Evolutionary conservation across 2,888 invertebrate genomes (phyloP), one percentile per base, ranked within the genome.

Genomic region (Psylliodes chrysocephalus): DNA sequence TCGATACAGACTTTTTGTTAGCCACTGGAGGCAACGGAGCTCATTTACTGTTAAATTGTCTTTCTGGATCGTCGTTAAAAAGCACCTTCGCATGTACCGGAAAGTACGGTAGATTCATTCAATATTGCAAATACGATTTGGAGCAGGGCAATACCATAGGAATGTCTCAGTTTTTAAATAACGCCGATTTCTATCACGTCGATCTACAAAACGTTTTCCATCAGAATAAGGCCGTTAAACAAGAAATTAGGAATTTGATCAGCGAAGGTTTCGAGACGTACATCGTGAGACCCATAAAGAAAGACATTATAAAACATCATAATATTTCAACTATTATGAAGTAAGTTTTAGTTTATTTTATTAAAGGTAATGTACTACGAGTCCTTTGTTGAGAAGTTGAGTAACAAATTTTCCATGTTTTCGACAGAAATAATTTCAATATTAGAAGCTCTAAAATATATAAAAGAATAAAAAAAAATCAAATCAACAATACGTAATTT

Each of bases 21-120:
- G 88, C 90, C 72, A 97, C 97, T 0, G 86, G 90, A 14, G 97
- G 98, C 10, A 86, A 85, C 72, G 96, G 97, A 40, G 97, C 97
- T 0, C 93, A 98, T 75, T 85, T 97, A 59, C 92, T 98, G 22
- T 82, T 95, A 8, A 98, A 98, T 81, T 95, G 95, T 0, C 83
- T 98, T 40, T 89, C 96, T 0, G 96, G 95, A 73, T 95, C 95
- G 46, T 94, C 96, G 78, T 85, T 98, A 0, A 87, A 89, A 76
- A 91, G 88, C 0, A 88, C 90, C 0, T 80, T 89, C 0, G 83
- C 88, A 1, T 90, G 90, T 69, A 78, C 90, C 14, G 87, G 85
- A 0, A 73, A 77, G 4, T 84, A 85, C 8, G 90, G 95, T 7
- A 85, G 90, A 66, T 94, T 95, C 79, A 81, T 95, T 47, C 94